Conservation (phyloP, 2,888 invertebrate species). For the Drosophila cognata region DNA sequence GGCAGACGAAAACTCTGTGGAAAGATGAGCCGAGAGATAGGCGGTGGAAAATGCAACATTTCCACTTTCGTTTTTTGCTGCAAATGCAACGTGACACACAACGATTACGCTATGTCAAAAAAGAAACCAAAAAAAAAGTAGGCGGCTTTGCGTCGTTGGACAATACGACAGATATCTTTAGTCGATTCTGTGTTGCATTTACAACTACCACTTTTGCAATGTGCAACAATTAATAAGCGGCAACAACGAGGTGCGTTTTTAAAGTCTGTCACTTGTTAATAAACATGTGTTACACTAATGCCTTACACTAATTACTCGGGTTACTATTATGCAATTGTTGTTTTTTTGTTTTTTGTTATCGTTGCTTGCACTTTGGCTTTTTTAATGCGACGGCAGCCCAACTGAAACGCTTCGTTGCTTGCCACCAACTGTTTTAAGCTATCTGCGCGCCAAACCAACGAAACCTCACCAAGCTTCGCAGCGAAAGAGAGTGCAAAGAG, state of each 20-base stretch:
- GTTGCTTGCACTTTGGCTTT: background rate
- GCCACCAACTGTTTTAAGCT: slow-evolving; percentile 54
- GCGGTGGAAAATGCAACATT: slow-evolving; percentile 60
- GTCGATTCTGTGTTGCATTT: slow-evolving; percentile 46
- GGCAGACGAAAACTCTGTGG: slow-evolving; percentile 19
- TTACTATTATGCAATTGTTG: slow-evolving; percentile 39
- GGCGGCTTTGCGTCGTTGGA: slow-evolving; percentile 38
- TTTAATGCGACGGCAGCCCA: slow-evolving; percentile 23
- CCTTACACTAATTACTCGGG: slow-evolving; percentile 23
- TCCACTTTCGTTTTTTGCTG: slow-evolving; percentile 74
- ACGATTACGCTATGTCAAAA: slow-evolving; percentile 55
- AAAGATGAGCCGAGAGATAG: slow-evolving; percentile 6
- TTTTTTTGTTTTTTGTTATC: background rate
- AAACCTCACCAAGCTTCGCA: slow-evolving; percentile 31
- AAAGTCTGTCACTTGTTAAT: slow-evolving; percentile 15
- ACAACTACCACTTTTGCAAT: slow-evolving; percentile 22
- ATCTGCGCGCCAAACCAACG: slow-evolving; percentile 28
- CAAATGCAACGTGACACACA: slow-evolving; percentile 58
- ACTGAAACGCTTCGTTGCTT: slow-evolving; percentile 60
- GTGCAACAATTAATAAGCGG: slow-evolving; percentile 45
- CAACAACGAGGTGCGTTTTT: slow-evolving; percentile 51
- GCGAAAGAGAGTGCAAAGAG: background rate
- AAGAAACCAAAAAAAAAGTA: slow-evolving; percentile 9
- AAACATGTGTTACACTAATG: slow-evolving; percentile 4
- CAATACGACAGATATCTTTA: slow-evolving; percentile 17